Evolutionary conservation across 2,888 invertebrate species (phyloP).

Genomic region (Agrilus mali): DNA sequence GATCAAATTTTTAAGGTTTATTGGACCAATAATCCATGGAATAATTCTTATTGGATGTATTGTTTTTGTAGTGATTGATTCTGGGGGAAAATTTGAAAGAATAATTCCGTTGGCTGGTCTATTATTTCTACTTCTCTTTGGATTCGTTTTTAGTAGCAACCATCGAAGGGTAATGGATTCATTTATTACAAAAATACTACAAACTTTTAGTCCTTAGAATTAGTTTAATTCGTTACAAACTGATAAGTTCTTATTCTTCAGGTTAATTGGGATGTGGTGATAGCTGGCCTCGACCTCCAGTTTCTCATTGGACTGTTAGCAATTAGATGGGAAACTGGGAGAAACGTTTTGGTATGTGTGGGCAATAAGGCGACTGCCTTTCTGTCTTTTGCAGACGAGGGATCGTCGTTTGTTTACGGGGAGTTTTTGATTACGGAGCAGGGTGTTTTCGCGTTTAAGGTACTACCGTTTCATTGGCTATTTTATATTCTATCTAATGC

Average conservation of each 20-base stretch:
- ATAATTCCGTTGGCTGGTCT: constrained; percentile 60
- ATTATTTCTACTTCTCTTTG: constrained; percentile 44
- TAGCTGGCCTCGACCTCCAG: constrained; percentile 71
- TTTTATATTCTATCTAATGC: neutral
- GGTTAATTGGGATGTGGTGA: constrained; percentile 68
- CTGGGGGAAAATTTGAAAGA: constrained; percentile 41
- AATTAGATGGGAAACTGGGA: constrained; percentile 72
- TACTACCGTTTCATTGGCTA: constrained; percentile 27
- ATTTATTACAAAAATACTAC: constrained; percentile 4
- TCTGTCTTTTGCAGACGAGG: constrained; percentile 63
- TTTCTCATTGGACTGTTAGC: constrained; percentile 74
- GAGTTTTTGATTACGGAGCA: constrained; percentile 42
- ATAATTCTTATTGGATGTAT: neutral
- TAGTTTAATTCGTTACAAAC: too few species aligned
- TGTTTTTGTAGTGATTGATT: constrained; percentile 33
- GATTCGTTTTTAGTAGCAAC: constrained; percentile 51
- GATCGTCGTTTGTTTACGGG: constrained; percentile 79
- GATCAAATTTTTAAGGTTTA: neutral
- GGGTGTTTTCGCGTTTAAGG: constrained; percentile 75
- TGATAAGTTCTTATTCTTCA: constrained; percentile 20
- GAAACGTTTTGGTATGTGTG: constrained; percentile 51
- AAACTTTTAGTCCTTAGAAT: too few species aligned
- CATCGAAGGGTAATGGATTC: constrained; percentile 40
- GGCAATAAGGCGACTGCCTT: constrained; percentile 59
- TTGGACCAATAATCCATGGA: too few species aligned